Evolutionary conservation across 2,113 vertebrate species (phyloP), one percentile per base, ranked within the genome.

Genomic region (Gymnorhina tibicen): DNA sequence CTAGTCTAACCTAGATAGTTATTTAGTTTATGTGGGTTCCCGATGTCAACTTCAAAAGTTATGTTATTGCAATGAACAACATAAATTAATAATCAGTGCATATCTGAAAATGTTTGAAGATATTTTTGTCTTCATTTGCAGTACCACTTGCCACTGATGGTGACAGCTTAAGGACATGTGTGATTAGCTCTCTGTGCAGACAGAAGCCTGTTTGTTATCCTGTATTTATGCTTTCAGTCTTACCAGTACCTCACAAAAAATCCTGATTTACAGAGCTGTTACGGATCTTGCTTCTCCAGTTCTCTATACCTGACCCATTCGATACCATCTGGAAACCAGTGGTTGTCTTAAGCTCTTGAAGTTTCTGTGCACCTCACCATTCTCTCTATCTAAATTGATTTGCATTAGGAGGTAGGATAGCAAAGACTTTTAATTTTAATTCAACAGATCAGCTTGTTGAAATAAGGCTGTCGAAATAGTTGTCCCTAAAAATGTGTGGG

Each of bases 121-220:
- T 95, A 94, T 93, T 96, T 94, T 90, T 89, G 82, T 88, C 83
- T 91, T 87, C 16, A 26, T 77, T 96, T 94, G 83, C 73, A 87
- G 78, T 60, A 70, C 33, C 28, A 27, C 41, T 90, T 87, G 64
- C 63, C 44, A 41, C 39, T 55, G 68, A 58, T 67, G 59, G 69
- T 89, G 93, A 35, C 93, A 94, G 75, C 85, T 89, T 93, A 44
- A 86, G 69, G 76, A 90, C 62, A 41, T 3, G 5, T 85, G 55
- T 62, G 66, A 72, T 91, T 86, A 35, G 39, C 69, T 88, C 68
- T 91, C 67, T 83, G 7, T 87, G 75, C 66, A 62, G 52, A 69
- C 26, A 85, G 67, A 78, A 85, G 33, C 21, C 49, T 77, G 17
- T 84, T 78, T 91, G 35, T 58, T 81, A 24, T 18, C n/a, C 46